Evolutionary conservation across 2,888 invertebrate species (phyloP), one percentile per base, ranked within the genome.

Genomic region (Melinaea menophilus): DNA sequence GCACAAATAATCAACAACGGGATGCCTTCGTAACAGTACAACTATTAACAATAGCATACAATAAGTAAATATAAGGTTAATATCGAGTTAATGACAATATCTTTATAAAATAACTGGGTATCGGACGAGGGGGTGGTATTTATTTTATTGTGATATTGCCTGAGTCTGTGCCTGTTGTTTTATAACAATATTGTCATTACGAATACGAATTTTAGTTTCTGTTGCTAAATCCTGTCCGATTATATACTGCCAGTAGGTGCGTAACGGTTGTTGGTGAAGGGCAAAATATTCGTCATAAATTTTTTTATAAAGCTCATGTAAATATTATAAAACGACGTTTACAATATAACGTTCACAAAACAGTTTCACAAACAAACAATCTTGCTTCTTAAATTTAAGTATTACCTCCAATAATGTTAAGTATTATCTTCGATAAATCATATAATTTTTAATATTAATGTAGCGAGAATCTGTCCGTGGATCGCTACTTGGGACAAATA

Each of bases 11-110:
- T 76, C 80, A 84, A 79, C 79, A 91, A 91, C 91, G 88, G 86
- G 80, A 90, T 91, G 91, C 91, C 91, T 91, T 91, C 80, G 75
- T 77, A 74, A 88, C 91, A 91, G 91, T 91, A 91, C 91, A 91
- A 91, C 81, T 88, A 81, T 84, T 78, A 51, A 80, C 88, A 88
- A 89, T 90, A 90, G 84, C 85, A 82, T 89, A 87, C 81, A 79
- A 66, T 88, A 88, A 85, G 80, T 86, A 82, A 86, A 73, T 72
- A 72, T 73, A 72, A 67, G 70, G 66, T 69, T 22, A 22, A 22
- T 22, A 22, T 62, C 65, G 58, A n/a, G 37, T 75, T 78, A 79
- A 81, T 82, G 81, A 77, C 82, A 72, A 63, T 67, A 65, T 64
- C 62, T 58, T 63, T 61, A 63, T 62, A 56, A 59, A 59, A 65